Percentiles rank a stretch among this genome's conserved stretches.
Conservation (phyloP, 2,113 vertebrate genomes). For the Passer montanus region DNA sequence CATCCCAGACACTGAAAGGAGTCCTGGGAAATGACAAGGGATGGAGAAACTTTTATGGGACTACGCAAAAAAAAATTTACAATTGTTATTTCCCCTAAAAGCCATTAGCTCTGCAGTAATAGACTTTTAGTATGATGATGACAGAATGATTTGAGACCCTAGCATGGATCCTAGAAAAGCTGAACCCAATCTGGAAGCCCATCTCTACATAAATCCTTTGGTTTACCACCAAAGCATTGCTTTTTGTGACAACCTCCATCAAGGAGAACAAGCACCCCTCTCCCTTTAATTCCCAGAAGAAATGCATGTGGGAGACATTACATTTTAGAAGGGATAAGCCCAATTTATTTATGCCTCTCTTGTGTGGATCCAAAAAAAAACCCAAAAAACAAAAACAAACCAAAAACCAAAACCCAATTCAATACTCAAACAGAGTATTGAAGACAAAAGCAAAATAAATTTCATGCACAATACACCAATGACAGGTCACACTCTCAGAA, state of each 20-base stretch:
- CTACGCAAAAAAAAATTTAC: not conserved
- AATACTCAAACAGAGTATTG: not conserved
- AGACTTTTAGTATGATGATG: not conserved
- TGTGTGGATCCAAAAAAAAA: not conserved
- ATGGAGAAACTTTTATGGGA: not conserved
- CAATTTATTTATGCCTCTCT: constrained; percentile 24
- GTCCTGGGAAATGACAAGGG: not conserved
- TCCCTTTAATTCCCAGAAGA: not conserved
- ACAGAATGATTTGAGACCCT: not conserved
- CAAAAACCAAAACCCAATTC: not conserved
- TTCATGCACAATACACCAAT: not conserved
- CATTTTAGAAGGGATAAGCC: not conserved
- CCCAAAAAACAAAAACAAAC: not conserved
- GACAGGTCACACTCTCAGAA: constrained; percentile 43
- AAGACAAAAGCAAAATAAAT: constrained; percentile 50
- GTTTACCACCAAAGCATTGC: not conserved
- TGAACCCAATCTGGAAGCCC: not conserved
- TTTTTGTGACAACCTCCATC: not conserved
- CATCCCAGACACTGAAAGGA: not conserved
- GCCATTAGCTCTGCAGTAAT: not conserved
- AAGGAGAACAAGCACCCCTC: not conserved
- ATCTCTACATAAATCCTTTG: not conserved
- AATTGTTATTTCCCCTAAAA: constrained; percentile 10
- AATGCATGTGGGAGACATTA: not conserved
- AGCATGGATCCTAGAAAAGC: not conserved